These are phyloP conservation scores for Opisthograptis luteolata DNA, from an alignment of 2,888 invertebrate genomes.

Conservation along the genomic window DNA sequence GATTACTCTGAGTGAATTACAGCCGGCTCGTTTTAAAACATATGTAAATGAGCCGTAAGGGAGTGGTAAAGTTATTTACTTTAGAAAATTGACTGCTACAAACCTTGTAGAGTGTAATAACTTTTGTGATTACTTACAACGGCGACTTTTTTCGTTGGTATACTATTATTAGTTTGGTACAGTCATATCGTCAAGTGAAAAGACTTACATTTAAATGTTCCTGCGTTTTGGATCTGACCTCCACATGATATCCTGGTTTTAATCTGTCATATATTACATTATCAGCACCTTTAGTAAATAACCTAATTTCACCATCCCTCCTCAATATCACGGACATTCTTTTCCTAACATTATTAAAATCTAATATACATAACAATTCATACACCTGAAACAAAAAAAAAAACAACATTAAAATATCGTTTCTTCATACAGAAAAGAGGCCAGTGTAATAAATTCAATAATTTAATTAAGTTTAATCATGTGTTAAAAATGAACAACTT, in stretches of 20 bases:
- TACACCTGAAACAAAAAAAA: constrained; percentile 87
- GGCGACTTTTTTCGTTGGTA: neutral
- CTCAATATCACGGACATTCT: constrained; percentile 98
- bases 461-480: no score
- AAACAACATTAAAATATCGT: neutral
- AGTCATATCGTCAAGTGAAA: no score
- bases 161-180: neutral
- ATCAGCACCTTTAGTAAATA: constrained; percentile 99
- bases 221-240: constrained; percentile 92
- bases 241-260: constrained; percentile 87
- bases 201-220: constrained; percentile 96
- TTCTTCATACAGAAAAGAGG: neutral
- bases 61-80: neutral
- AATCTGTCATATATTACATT: constrained; percentile 98
- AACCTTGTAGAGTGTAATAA: neutral
- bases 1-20: constrained; percentile 12
- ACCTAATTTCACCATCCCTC: constrained; percentile 91
- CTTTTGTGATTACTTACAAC: no score
- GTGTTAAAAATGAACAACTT: no score
- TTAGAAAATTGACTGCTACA: neutral
- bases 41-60: constrained; percentile 10
- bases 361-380: constrained; percentile 98
- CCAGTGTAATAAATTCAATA: neutral
- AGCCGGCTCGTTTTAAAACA: constrained; percentile 10
- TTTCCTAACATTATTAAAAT: constrained; percentile 99